These are phyloP conservation scores for Eurytoma californica DNA, from an alignment of 2,888 invertebrate genomes.

Conservation along the genomic window DNA sequence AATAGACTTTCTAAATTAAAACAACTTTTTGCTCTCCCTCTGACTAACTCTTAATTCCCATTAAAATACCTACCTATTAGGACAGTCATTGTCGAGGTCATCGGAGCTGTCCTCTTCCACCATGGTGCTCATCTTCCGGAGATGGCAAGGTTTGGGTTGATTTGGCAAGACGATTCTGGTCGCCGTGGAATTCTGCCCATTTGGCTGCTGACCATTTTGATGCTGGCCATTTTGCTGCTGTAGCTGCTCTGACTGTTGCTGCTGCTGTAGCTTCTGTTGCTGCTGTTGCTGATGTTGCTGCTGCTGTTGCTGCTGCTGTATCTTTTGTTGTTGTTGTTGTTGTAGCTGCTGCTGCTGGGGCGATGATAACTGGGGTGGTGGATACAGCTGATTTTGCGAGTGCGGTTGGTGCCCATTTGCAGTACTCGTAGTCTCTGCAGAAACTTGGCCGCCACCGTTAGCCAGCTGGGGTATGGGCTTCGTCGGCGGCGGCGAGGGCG, in stretches of 20 bases:
- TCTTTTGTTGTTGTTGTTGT: background rate
- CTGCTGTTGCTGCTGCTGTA: slow-evolving; percentile 24
- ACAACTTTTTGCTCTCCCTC: no score
- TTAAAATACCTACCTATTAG: slow-evolving; percentile 42
- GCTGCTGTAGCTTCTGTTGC: slow-evolving; percentile 1
- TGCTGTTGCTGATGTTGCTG: background rate
- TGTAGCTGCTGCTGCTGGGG: slow-evolving; percentile 3
- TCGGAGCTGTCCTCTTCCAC: slow-evolving; percentile 68
- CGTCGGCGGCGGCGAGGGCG: slow-evolving; percentile 18
- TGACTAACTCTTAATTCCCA: no score
- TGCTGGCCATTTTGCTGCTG: slow-evolving; percentile 11
- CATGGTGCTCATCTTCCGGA: slow-evolving; percentile 71
- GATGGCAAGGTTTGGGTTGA: slow-evolving; percentile 29
- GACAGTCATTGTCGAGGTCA: slow-evolving; percentile 60
- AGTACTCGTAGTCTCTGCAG: background rate
- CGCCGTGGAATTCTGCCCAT: slow-evolving; percentile 8
- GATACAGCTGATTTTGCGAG: background rate
- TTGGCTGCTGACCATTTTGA: slow-evolving; percentile 18
- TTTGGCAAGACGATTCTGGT: background rate
- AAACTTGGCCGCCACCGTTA: slow-evolving; percentile 15
- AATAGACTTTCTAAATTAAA: no score
- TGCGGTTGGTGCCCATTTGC: background rate
- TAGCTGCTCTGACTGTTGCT: slow-evolving; percentile 47
- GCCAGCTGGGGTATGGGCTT: background rate
- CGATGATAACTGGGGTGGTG: background rate